Base-by-base conservation (phyloP, 2,888 invertebrate species). In the Gandaritis pyraliata region DNA sequence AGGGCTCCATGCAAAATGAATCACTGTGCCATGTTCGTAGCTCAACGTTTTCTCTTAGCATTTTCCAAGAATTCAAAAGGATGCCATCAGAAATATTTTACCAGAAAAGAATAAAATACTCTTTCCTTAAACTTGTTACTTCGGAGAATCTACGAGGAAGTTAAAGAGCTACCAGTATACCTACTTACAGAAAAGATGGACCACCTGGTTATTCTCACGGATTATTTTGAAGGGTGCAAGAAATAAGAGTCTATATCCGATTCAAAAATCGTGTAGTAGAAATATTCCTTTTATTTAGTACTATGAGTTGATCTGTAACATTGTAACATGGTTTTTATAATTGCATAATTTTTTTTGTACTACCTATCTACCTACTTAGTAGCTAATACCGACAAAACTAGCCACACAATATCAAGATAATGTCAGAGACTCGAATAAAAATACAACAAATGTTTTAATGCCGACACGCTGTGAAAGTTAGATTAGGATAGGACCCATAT, bases 121-220 rank as follows among this genome's bases (percentile, higher is more conserved):
- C 73, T 71, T 70, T 72, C 70, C 71, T 73, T 71, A 77, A 85
- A 83, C 74, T 82, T 77, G 74, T 81, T 79, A 76, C 77, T 81
- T 78, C 69, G 65, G 70, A 74, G 80, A 81, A 80, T 74, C 81
- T 82, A 79, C 70, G 48, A 61, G 49, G 74, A 81, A 81, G 81
- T 71, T 77, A 83, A 83, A 71, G 72, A 81, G 30, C 5, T 47
- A 29, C 15, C 16, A 8, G 10, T 11, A 4, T 29, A 43, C 43
- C 75, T 74, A 63, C 71, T 50, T 64, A 12, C 69, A 29, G 49
- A 15, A 15, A 46, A 63, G 61, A 65, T 61, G 55, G 18, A 30
- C 56, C 85, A 84, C 72, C 79, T 81, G 83, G 46, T 36, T 58
- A 52, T 72, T 85, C 84, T 58, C 85, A 84, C 79, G 78, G 66